Base-by-base conservation (phyloP, 1,140 invertebrate genomes). In the Rhopalosiphum maidis region DNA sequence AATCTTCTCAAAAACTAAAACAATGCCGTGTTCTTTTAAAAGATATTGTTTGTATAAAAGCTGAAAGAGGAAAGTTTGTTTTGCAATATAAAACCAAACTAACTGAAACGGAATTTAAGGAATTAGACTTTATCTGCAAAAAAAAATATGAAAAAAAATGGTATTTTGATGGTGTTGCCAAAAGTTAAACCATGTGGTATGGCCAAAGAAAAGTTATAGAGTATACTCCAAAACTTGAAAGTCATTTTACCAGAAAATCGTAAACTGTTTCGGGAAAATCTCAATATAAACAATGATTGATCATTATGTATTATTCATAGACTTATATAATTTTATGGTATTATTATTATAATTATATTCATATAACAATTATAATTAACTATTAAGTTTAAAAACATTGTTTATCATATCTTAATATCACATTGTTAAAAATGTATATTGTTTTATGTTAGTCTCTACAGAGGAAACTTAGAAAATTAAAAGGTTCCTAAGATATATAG, bases 21-120 rank as follows among this genome's bases (percentile, higher is more conserved):
- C 18, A 86, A 86, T 43, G 41, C 5, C 41, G 85, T 86, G 41
- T 30, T 86, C 41, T 86, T 43, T 86, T 86, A 41, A 86, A 86
- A 30, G 85, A 86, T 86, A 86, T 46, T 43, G 85, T 86, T 43
- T 43, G 85, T 30, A 86, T 86, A 43, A 86, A 43, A 86, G 85
- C 25, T 86, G 85, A 86, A 37, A 37, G 41, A 43, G 85, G 43
- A 86, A 86, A 86, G 41, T 86, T 41, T 86, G 23, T 43, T 22
- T 86, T 86, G 25, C 0, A 86, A 43, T 46, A 43, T 1, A 46
- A 25, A 86, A 46, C 41, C 11, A 86, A 86, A 30, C 18, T 43
- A 41, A 86, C 85, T 86, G 85, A 86, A 43, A 86, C 85, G 41
- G 41, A 86, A 85, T 86, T 43, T 86, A 21, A 46, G 11, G 41